phyloP scores from a whole-genome alignment of 2,888 invertebrate species.

The Metopia argyrocephala region DNA sequence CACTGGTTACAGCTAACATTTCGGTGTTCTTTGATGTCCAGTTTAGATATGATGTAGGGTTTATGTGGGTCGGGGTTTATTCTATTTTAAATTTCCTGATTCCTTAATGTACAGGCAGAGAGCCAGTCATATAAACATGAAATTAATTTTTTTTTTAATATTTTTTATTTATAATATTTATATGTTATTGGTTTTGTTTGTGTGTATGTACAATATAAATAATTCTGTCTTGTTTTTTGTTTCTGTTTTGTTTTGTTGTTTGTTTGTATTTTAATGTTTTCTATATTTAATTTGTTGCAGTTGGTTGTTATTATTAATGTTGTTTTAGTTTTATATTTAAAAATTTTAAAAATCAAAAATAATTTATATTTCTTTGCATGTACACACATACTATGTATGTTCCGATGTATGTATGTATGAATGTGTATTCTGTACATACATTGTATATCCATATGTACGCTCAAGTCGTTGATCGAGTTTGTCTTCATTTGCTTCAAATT shows the following conservation, averaged over 20 bases:
- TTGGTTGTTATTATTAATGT: not conserved
- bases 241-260: not conserved
- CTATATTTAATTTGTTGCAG: not conserved
- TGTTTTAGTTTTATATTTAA: not conserved
- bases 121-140: too few relatives aligned
- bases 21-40: too few relatives aligned
- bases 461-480: slow-evolving; percentile 57
- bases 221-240: not conserved
- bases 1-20: too few relatives aligned
- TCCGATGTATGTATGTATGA: too few relatives aligned
- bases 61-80: too few relatives aligned
- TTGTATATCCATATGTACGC: slow-evolving; percentile 57
- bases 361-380: too few relatives aligned
- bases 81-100: too few relatives aligned
- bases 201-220: not conserved
- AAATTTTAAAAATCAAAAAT: not conserved
- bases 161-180: too few relatives aligned
- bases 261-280: not conserved
- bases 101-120: too few relatives aligned
- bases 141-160: too few relatives aligned
- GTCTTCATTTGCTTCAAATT: slow-evolving; percentile 53
- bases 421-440: not conserved
- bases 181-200: not conserved
- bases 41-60: too few relatives aligned
- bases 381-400: too few relatives aligned